Evolutionary conservation across 2,797 vertebrate species (phyloP), one percentile per base, ranked within the genome.

Genomic region (Smutsia temminckii): DNA sequence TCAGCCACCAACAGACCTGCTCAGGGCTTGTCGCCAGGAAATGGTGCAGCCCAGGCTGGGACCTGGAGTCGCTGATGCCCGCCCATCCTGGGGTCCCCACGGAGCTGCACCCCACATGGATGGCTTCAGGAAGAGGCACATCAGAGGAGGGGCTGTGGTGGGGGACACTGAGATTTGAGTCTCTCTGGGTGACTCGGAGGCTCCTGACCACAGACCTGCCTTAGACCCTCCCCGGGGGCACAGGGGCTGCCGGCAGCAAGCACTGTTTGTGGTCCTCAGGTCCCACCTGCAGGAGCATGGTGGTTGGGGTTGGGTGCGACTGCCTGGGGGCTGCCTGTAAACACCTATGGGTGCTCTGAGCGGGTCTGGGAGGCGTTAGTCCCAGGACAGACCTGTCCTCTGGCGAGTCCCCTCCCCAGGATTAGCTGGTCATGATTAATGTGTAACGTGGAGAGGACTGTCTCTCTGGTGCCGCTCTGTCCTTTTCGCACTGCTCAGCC

Each of bases 171-270:
- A 37, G 75, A 3, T 42, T 49, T 29, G 63, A 71, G 23, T 17
- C 32, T 64, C 20, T 57, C 21, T 32, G 4, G 63, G 75, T 1
- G 34, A 29, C 18, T 1, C 4, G 21, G 7, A 25, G 25, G 55
- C 18, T 17, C 20, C 55, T 5, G 17, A 42, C 34, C 74, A 79
- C 14, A 12, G 32, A 14, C 12, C 42, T 78, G 37, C 32, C 49
- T 69, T 37, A 29, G 61, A 40, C 16, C 2, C 37, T 74, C 29
- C 46, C 63, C 23, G 12, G 11, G n/a, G n/a, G 25, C 77, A 37
- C 18, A 23, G 12, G 40, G 23, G 14, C 51, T 68, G 29, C 34
- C 0, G 0, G 21, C 16, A 21, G 6, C 63, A 21, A 6, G 8
- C 5, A 32, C 46, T 46, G 10, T 21, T 4, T n/a, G 34, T 21